Evolutionary conservation across 2,113 vertebrate genomes (phyloP), one percentile per base, ranked within the genome.

Genomic region (Piliocolobus tephrosceles): DNA sequence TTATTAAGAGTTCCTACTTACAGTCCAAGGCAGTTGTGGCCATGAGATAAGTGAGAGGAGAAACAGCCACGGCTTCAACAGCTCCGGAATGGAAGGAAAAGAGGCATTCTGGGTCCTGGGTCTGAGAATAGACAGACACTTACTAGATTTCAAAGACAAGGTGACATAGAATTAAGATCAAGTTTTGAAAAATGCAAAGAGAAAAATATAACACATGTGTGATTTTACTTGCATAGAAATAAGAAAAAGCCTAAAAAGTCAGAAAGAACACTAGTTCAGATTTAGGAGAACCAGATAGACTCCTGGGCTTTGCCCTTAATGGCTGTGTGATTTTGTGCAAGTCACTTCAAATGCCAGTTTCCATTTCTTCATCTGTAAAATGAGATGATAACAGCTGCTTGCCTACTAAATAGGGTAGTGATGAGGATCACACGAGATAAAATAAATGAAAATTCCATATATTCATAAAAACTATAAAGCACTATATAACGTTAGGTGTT

Each of bases 31-130:
- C 90, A 0, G 99, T 99, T 1, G 99, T 99, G 86, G 99, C 99
- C 99, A 99, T 99, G 79, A 99, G 99, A 43, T 99, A 99, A 5
- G 99, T 99, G n/a, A 98, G 38, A n/a, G 99, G 99, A 30, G 99
- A 99, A 13, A 99, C 98, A 17, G 98, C 98, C 88, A 99, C 23
- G 3, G 99, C 99, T 92, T 99, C 98, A 23, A 99, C 99, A 0
- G 96, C 86, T 57, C 99, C 99, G 0, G 99, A 98, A 45, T 99
- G 99, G 98, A 99, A 99, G 73, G 99, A 99, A 73, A 99, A 99
- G 75, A 99, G 98, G 30, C 99, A 98, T 96, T 99, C 99, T 72
- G 99, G 99, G 94, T 99, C 99, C 11, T 97, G 98, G 35, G 98
- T 99, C 99, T 99, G 96, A 35, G 72, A 91, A 11, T 2, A 98